These are phyloP conservation scores for Portunus trituberculatus DNA, from an alignment of 1,140 invertebrate genomes.

Conservation along the genomic window DNA sequence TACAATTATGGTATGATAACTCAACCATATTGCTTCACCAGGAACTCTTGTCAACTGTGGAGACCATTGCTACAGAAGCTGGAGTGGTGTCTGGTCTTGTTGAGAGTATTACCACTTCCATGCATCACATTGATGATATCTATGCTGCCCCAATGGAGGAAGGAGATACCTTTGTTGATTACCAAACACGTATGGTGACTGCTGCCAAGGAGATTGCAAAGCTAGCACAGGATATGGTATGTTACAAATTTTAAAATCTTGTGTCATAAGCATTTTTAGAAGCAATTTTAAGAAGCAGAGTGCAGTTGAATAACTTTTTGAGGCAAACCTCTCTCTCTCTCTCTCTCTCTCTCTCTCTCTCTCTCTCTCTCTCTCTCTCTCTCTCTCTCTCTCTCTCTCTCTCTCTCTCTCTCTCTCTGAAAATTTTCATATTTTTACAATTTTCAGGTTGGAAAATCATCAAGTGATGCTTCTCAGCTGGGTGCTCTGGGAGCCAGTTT, in stretches of 20 bases:
- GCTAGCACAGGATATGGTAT: conserved; percentile 95
- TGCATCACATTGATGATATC: conserved; percentile 88
- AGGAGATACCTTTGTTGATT: conserved; percentile 89
- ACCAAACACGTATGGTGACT: conserved; percentile 97
- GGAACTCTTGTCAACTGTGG: conserved; percentile 90
- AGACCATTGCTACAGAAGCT: conserved; percentile 91
- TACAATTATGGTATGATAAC: not conserved
- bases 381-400: not conserved
- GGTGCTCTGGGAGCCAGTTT: conserved; percentile 91
- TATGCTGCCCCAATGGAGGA: conserved; percentile 78
- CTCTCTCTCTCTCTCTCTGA: not conserved
- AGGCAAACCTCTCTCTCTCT: not conserved
- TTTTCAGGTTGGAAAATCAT: conserved; percentile 85
- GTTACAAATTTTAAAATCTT: conserved; percentile 53
- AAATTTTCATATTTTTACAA: conserved; percentile 80
- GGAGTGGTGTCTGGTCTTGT: conserved; percentile 91
- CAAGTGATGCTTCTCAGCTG: conserved; percentile 86
- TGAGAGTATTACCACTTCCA: conserved; percentile 93
- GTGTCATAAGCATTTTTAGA: not conserved
- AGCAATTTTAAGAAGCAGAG: not conserved
- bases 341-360: not conserved
- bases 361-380: not conserved
- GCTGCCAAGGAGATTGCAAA: conserved; percentile 96
- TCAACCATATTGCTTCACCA: conserved; percentile 78
- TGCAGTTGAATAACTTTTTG: not conserved